Evolutionary conservation across 2,113 vertebrate genomes (phyloP).

Genomic region (Gnathonemus longibarbis): DNA sequence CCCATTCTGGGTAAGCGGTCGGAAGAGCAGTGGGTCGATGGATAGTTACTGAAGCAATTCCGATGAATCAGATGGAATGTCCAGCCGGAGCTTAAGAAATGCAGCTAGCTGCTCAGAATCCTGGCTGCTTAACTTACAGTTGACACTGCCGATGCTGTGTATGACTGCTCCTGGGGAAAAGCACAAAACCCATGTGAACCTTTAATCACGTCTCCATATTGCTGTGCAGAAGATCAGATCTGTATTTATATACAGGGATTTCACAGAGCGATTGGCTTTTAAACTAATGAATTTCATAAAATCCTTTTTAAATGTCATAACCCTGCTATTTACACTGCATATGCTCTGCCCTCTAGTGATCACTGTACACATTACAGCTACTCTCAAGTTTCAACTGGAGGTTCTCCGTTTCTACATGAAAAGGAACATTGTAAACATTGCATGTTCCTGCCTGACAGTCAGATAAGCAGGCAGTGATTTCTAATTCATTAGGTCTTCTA

Average conservation of each 20-base stretch:
- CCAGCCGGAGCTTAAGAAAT: background rate
- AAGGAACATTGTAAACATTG: background rate
- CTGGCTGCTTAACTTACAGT: background rate
- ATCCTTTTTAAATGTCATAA: background rate
- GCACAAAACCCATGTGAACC: background rate
- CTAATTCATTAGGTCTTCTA: background rate
- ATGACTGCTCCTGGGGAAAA: background rate
- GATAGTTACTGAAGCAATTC: background rate
- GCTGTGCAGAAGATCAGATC: background rate
- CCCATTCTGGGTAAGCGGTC: background rate
- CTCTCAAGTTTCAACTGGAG: background rate
- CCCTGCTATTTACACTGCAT: background rate
- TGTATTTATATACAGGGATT: background rate
- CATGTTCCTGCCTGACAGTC: background rate
- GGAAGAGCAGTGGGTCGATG: background rate
- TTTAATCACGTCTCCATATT: background rate
- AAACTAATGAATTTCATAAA: background rate
- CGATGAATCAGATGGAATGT: background rate
- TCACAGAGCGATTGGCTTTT: background rate
- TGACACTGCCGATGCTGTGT: background rate
- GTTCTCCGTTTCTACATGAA: background rate
- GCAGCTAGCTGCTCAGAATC: background rate
- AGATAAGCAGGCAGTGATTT: background rate
- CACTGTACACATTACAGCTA: background rate
- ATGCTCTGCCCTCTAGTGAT: constrained; percentile 9